These are phyloP conservation scores for Nylanderia fulva DNA, from an alignment of 1,140 invertebrate genomes.

Conservation along the genomic window DNA sequence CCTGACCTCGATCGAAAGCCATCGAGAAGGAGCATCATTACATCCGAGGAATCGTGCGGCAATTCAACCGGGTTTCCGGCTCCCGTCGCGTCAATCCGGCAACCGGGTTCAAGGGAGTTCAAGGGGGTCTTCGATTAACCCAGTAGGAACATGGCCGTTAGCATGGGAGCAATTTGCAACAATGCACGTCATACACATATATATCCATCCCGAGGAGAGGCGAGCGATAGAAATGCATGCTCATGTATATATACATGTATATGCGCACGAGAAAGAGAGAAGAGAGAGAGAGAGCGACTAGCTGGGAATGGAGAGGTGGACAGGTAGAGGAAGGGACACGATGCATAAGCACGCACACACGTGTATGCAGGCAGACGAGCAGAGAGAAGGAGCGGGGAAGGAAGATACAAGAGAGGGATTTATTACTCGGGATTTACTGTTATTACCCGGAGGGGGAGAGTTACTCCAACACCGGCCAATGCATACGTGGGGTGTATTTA, in stretches of 20 bases:
- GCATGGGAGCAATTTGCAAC: conserved; percentile 78
- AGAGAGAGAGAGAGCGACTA: conserved; percentile 35
- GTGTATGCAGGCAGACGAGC: background rate
- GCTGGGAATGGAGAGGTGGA: conserved; percentile 54
- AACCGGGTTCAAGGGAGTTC: conserved; percentile 47
- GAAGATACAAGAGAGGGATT: conserved; percentile 77
- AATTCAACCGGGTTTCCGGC: conserved; percentile 33
- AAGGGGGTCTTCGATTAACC: conserved; percentile 58
- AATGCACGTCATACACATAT: conserved; percentile 40
- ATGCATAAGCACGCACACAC: background rate
- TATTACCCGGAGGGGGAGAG: conserved; percentile 82
- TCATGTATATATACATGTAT: conserved; percentile 7
- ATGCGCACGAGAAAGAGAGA: conserved; percentile 6
- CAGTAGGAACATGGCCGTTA: conserved; percentile 65
- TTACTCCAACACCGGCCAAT: conserved; percentile 72
- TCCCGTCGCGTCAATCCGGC: conserved; percentile 7
- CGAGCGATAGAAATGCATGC: conserved; percentile 32
- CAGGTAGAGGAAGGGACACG: conserved; percentile 60
- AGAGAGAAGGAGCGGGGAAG: conserved; percentile 40
- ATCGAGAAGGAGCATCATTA: conserved; percentile 17
- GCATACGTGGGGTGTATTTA: conserved; percentile 74
- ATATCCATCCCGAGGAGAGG: conserved; percentile 22
- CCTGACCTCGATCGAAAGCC: conserved; percentile 55
- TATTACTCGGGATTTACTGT: conserved; percentile 85
- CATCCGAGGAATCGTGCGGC: conserved; percentile 10